Base-by-base conservation (phyloP, 92 coral and sea anemone species). In the Parazoanthus darwini region DNA sequence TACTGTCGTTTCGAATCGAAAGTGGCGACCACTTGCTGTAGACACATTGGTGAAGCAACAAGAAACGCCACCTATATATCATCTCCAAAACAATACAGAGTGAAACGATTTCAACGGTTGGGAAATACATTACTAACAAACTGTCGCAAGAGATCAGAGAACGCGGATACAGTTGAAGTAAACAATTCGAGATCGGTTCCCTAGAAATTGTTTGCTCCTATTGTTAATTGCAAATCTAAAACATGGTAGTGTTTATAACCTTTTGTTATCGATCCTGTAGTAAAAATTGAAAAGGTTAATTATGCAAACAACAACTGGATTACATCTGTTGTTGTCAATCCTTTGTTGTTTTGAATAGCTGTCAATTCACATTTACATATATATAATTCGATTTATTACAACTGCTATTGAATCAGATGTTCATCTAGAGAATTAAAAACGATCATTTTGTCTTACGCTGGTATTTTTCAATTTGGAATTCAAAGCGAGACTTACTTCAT, bases 41-140 rank as follows among this genome's bases (percentile, higher is more conserved):
- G 73, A 67, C 73, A 67, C 73, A 6, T 67, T 67, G 73, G 1
- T 67, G 73, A 3, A 67, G 73, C 73, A 67, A 67, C 26, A 67
- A 67, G 73, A 67, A 67, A 67, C 73, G 73, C 73, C 73, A 67
- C n/a, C 73, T 67, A 67, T 22, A 67, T 67, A 67, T 67, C 73
- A 67, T 67, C 73, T 67, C 73, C 73, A 67, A 67, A 67, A 65
- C 71, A 65, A 65, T 0, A 65, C 71, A 65, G 71, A 65, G 71
- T 14, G 71, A 44, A 65, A 65, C 71, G 71, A 65, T 4, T 65
- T 65, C 71, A 65, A 15, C 3, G 71, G 71, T 0, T 65, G 71
- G 71, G 71, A 65, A 65, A 1, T 65, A 65, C 71, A 23, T 65
- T 65, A 65, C 71, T 23, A 65, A 65, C 71, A 65, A 65, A 65